Percentiles rank a stretch among this genome's conserved stretches.
Conservation (phyloP, 2,888 invertebrate species). For the Drosophila cracens region DNA sequence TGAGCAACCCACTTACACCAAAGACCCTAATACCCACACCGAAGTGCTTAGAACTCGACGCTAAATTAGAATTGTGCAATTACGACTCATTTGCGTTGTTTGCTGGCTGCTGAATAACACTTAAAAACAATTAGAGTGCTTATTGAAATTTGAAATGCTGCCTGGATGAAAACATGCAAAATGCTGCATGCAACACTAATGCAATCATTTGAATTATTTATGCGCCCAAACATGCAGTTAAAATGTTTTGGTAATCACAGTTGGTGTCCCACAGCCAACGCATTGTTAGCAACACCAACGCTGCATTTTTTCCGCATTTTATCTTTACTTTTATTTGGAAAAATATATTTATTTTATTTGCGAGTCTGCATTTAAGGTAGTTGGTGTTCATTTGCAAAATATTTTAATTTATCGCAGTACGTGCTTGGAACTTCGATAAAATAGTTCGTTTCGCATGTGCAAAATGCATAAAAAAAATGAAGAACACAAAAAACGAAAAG, state of each 20-base stretch:
- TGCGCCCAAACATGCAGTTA: conserved; percentile 62
- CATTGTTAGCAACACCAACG: conserved; percentile 9
- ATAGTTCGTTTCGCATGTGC: not conserved
- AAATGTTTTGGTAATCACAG: conserved; percentile 62
- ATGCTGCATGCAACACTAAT: conserved; percentile 64
- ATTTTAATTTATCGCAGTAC: conserved; percentile 14
- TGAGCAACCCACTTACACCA: conserved; percentile 29
- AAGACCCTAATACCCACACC: conserved; percentile 8
- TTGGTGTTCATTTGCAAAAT: not conserved
- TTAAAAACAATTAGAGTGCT: conserved; percentile 78
- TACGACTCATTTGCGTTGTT: conserved; percentile 72
- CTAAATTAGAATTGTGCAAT: conserved; percentile 79
- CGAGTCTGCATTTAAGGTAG: not conserved
- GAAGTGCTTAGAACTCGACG: conserved; percentile 67
- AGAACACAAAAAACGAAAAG: not conserved
- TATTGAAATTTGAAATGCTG: conserved; percentile 70
- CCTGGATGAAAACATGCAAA: conserved; percentile 37
- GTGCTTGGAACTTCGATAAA: not conserved
- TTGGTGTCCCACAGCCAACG: conserved; percentile 5
- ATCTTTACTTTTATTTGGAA: not conserved
- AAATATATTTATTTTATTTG: conserved; percentile 3
- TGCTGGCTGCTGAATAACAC: conserved; percentile 62
- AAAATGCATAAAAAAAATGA: not conserved
- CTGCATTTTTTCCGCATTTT: not conserved
- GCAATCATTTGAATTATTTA: conserved; percentile 70